Evolutionary conservation across 2,888 invertebrate species (phyloP).

Genomic region (Melangyna quadrimaculata): DNA sequence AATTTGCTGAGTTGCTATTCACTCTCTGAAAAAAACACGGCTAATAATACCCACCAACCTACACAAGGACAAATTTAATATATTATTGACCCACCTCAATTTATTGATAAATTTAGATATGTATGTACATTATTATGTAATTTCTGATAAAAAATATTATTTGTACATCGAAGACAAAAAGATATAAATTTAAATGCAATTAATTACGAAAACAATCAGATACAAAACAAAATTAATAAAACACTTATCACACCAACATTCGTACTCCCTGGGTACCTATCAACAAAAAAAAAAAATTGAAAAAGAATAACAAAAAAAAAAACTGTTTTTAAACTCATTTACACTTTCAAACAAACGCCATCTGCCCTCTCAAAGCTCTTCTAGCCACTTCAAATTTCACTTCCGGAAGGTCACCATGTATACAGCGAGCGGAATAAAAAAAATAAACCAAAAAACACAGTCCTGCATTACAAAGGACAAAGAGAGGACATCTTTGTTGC

Average conservation of each 20-base stretch:
- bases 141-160: background rate
- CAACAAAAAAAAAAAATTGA: background rate
- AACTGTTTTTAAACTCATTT: constrained; percentile 57
- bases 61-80: too few species aligned
- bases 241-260: constrained; percentile 60
- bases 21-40: too few species aligned
- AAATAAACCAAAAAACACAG: constrained; percentile 3
- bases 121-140: too few species aligned
- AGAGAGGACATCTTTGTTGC: constrained; percentile 58
- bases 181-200: background rate
- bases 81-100: too few species aligned
- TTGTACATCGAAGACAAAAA: background rate
- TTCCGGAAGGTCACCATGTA: constrained; percentile 43
- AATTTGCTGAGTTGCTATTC: too few species aligned
- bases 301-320: constrained; percentile 1
- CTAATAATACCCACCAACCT: too few species aligned
- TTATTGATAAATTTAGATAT: too few species aligned
- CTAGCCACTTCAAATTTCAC: constrained; percentile 38
- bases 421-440: background rate
- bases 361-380: constrained; percentile 45
- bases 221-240: constrained; percentile 3
- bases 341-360: constrained; percentile 54
- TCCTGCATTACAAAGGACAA: constrained; percentile 43
- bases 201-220: constrained; percentile 21
- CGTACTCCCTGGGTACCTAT: background rate